phyloP scores from a whole-genome alignment of 2,797 vertebrate genomes.

The Prionace glauca region DNA sequence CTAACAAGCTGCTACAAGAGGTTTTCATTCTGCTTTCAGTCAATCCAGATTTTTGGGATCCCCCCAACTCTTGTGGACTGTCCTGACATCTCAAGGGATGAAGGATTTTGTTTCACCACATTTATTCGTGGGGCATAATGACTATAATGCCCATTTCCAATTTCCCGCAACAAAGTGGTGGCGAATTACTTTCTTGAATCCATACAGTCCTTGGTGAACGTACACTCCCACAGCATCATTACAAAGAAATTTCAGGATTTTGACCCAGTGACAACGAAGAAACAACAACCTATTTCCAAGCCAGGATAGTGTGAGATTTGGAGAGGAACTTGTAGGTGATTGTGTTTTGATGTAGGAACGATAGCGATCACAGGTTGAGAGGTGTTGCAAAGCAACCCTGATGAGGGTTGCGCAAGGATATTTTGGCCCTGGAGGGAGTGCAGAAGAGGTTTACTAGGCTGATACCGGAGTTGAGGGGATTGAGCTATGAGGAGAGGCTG shows the following conservation, averaged over 20 bases:
- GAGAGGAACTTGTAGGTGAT: not conserved
- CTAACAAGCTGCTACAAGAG: not conserved
- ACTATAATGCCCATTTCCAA: not conserved
- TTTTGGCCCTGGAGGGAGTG: too few relatives aligned
- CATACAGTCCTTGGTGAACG: not conserved
- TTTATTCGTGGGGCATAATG: not conserved
- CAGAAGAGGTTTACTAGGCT: too few relatives aligned
- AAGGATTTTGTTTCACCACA: not conserved
- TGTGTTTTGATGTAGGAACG: not conserved
- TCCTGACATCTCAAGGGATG: not conserved
- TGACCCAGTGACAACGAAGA: not conserved
- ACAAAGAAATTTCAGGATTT: not conserved
- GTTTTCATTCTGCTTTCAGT: not conserved
- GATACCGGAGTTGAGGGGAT: too few relatives aligned
- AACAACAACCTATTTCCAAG: not conserved
- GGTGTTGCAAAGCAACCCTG: not conserved
- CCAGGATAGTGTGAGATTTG: not conserved
- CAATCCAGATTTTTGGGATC: not conserved
- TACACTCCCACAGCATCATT: not conserved
- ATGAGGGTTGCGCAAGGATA: too few relatives aligned
- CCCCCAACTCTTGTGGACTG: not conserved
- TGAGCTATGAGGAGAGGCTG: too few relatives aligned
- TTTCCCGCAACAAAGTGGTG: not conserved
- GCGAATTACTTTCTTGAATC: not conserved
- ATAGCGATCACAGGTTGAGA: not conserved